phyloP scores from a whole-genome alignment of 35 echinoderm and acorn worm genomes.

The Heliocidaris tuberculata region DNA sequence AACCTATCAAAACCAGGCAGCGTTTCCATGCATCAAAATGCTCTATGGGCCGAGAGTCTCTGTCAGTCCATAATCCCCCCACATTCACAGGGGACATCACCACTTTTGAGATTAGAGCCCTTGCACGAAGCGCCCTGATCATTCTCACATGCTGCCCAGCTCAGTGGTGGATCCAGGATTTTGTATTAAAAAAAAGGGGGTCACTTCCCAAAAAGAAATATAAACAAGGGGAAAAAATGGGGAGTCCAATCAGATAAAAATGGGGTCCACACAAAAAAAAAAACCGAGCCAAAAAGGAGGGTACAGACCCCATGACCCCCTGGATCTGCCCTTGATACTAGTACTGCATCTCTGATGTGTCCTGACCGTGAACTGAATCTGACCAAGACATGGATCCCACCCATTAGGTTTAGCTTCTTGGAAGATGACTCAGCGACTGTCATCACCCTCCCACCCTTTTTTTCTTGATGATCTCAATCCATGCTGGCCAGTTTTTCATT shows the following conservation, averaged over 20 bases:
- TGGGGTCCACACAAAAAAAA: too few relatives aligned
- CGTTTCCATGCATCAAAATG: not conserved
- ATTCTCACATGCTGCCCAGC: not conserved
- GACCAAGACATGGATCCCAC: not conserved
- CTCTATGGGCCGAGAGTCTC: not conserved
- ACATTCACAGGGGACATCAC: not conserved
- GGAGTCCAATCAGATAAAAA: too few relatives aligned
- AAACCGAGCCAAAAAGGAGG: too few relatives aligned
- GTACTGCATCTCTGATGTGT: not conserved
- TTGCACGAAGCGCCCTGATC: not conserved
- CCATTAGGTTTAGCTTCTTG: not conserved
- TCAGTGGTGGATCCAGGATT: too few relatives aligned
- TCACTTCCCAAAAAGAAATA: too few relatives aligned
- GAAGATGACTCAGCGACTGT: not conserved
- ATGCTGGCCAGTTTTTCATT: not conserved
- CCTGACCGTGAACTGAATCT: not conserved
- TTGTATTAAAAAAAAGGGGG: too few relatives aligned
- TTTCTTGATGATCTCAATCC: not conserved
- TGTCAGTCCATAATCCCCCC: not conserved
- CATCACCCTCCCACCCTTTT: not conserved
- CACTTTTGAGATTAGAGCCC: not conserved
- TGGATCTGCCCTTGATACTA: not conserved
- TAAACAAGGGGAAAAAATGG: too few relatives aligned
- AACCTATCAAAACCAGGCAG: slow-evolving; percentile 10
- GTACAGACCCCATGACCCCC: too few relatives aligned